phyloP scores from a whole-genome alignment of 2,888 invertebrate species.

The Cantharis lateralis region DNA sequence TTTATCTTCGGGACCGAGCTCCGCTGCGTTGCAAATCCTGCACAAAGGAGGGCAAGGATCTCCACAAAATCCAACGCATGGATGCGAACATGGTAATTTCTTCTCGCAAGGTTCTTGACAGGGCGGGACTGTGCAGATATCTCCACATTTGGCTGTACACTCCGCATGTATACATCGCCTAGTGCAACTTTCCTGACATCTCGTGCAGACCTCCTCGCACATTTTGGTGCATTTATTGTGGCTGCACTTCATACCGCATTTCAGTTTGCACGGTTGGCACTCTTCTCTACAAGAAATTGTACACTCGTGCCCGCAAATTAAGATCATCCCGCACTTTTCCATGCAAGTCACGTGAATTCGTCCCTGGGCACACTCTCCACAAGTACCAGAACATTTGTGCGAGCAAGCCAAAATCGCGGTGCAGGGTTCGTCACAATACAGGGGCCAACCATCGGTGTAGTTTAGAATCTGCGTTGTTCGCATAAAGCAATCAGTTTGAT shows the following conservation, averaged over 20 bases:
- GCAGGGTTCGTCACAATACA: conserved; percentile 58
- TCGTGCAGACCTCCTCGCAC: conserved; percentile 55
- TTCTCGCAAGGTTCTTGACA: conserved; percentile 56
- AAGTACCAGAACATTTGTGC: conserved; percentile 61
- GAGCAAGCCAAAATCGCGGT: conserved; percentile 54
- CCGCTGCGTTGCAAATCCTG: conserved; percentile 60
- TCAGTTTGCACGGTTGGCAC: conserved; percentile 62
- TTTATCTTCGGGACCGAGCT: conserved; percentile 55
- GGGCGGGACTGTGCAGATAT: conserved; percentile 56
- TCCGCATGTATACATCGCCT: conserved; percentile 57
- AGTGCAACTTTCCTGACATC: conserved; percentile 48
- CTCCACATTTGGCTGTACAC: conserved; percentile 58
- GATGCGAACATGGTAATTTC: conserved; percentile 61
- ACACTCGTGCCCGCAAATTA: conserved; percentile 70
- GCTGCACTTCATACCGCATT: conserved; percentile 58
- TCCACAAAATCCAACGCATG: conserved; percentile 74
- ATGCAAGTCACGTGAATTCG: conserved; percentile 64
- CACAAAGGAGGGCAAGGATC: conserved; percentile 69
- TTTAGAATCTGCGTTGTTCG: not conserved
- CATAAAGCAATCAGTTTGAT: conserved; percentile 55
- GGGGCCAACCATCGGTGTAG: conserved; percentile 42
- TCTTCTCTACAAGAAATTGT: conserved; percentile 60
- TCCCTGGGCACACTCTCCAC: conserved; percentile 63
- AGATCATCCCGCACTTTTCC: conserved; percentile 59
- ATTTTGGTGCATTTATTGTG: conserved; percentile 59